A percentile compares a stretch with the other conserved stretches of the same genome.
phyloP scores from a whole-genome alignment of 1,140 invertebrate genomes.

The Zaprionus vittiger region DNA sequence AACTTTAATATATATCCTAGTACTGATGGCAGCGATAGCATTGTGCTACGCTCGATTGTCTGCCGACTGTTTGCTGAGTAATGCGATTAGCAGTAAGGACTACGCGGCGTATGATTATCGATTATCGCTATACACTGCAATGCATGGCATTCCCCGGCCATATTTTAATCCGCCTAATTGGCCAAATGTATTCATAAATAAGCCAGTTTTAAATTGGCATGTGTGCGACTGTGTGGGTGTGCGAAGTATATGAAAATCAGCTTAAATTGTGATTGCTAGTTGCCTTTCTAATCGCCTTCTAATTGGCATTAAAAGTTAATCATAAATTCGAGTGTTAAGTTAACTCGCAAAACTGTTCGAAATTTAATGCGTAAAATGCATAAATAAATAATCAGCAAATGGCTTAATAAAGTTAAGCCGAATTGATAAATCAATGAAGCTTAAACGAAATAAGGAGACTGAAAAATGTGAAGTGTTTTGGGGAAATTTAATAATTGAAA shows the following conservation, averaged over 20 bases:
- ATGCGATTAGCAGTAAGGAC: slow-evolving; percentile 18
- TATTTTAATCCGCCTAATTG: slow-evolving; percentile 11
- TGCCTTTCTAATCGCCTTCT: slow-evolving; percentile 2
- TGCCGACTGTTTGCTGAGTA: neutral
- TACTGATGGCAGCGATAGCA: slow-evolving; percentile 9
- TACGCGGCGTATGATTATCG: neutral
- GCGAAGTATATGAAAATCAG: neutral
- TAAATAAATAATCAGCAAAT: neutral
- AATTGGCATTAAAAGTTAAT: slow-evolving; percentile 5
- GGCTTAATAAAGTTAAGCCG: slow-evolving; percentile 1
- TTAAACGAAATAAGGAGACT: neutral
- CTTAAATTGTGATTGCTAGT: neutral
- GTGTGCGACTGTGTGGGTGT: neutral
- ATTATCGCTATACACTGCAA: neutral
- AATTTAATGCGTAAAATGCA: slow-evolving; percentile 1
- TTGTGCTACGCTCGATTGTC: slow-evolving; percentile 9
- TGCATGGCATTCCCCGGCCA: neutral
- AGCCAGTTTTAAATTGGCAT: slow-evolving; percentile 1
- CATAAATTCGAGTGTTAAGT: neutral
- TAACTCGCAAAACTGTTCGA: neutral
- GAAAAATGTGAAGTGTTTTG: neutral
- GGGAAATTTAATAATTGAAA: neutral
- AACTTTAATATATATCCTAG: slow-evolving; percentile 37
- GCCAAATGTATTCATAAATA: neutral
- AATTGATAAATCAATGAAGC: neutral